These are phyloP conservation scores for Cebuella pygmaea DNA, from an alignment of 2,797 vertebrate species.

Conservation along the genomic window DNA sequence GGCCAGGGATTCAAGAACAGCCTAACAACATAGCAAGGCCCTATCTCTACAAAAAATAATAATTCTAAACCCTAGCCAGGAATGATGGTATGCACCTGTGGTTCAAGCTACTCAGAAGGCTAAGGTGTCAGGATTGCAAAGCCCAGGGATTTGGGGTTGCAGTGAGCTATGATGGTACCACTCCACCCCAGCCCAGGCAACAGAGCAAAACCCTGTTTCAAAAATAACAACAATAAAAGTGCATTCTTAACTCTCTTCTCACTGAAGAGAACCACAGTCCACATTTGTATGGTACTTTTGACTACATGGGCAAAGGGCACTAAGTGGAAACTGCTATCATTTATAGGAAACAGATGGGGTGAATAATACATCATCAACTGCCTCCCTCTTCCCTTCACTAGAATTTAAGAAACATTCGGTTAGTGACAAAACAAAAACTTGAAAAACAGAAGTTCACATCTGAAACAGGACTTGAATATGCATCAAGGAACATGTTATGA, in stretches of 20 bases:
- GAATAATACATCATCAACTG: constrained; percentile 32
- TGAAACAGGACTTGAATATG: background rate
- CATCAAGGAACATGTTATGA: background rate
- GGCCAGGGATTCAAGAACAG: background rate
- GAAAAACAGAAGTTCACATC: constrained; percentile 1
- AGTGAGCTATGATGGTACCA: background rate
- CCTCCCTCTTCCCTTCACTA: constrained; percentile 4
- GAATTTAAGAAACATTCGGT: background rate
- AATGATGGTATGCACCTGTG: too few relatives aligned
- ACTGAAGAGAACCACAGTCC: background rate
- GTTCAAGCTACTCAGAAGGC: background rate
- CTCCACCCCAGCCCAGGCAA: background rate
- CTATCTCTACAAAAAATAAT: background rate
- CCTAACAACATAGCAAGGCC: background rate
- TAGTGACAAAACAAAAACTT: constrained; percentile 19
- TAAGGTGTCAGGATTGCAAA: background rate
- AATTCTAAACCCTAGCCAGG: background rate
- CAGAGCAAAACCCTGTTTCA: background rate
- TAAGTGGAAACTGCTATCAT: background rate
- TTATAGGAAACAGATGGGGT: constrained; percentile 59
- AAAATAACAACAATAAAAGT: background rate
- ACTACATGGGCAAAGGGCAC: background rate
- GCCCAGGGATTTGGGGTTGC: background rate
- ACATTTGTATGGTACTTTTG: background rate
- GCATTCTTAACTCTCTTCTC: background rate